Evolutionary conservation across 2,113 vertebrate genomes (phyloP), one percentile per base, ranked within the genome.

Genomic region (Actenoides lindsayi): DNA sequence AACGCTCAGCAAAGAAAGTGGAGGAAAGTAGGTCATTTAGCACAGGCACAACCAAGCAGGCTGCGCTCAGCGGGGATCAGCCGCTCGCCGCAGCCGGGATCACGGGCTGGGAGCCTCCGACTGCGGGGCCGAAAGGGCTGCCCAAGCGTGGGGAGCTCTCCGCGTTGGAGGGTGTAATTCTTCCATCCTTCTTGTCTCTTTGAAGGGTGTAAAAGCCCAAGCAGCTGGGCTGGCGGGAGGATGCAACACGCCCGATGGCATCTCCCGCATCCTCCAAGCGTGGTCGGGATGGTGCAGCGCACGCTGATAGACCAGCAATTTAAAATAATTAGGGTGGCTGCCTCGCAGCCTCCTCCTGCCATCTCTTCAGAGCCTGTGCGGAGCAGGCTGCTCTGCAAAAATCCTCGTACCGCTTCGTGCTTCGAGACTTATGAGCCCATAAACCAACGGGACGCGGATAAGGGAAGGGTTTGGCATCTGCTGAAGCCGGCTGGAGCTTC

Each of bases 21-120:
- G 46, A 39, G 33, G 42, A 95, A 97, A 96, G 69, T 88, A 94
- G 96, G 96, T 96, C 94, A 78, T 50, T 53, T 8, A 89, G 86
- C 90, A 44, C 42, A 65, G 85, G 69, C 41, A 3, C 13, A 62
- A 51, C 44, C 94, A 59, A 85, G 46, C 81, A 4, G 89, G 73
- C 81, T 60, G 60, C 1, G 16, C 87, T 84, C 59, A 9, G 94
- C 30, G 0, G 89, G 74, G 90, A 46, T 69, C 76, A 30, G 95
- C 91, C 35, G 2, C 83, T 64, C 30, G 2, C 93, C 2, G 7
- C 92, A 50, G 73, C 7, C 10, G 10, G 69, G 85, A 73, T 57
- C 33, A 2, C 17, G 4, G 53, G 41, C 31, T 14, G 37, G 77
- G 84, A 79, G 21, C 24, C 0, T 3, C 69, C 0, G 10, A 1